These are phyloP conservation scores for Staurois parvus DNA, from an alignment of 2,797 vertebrate species.

Conservation along the genomic window DNA sequence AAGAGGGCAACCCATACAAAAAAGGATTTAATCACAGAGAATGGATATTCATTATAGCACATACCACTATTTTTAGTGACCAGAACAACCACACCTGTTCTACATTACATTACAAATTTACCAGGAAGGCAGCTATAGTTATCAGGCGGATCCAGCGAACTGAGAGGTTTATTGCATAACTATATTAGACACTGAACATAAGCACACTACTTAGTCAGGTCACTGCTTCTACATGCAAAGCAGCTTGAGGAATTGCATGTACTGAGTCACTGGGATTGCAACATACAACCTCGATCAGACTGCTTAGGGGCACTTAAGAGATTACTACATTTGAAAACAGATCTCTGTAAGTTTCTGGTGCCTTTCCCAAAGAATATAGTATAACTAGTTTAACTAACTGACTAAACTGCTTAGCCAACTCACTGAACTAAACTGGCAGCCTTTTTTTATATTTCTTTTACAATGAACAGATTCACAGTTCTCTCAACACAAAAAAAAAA, in stretches of 20 bases:
- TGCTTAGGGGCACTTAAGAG: neutral
- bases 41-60: too few species aligned
- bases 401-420: too few species aligned
- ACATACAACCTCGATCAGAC: neutral
- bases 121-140: neutral
- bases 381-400: neutral
- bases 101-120: neutral
- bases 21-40: too few species aligned
- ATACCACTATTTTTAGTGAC: too few species aligned
- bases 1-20: too few species aligned
- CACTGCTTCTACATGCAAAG: neutral
- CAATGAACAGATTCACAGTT: neutral
- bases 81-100: neutral
- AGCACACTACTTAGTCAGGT: neutral
- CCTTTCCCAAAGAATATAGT: neutral
- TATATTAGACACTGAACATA: neutral
- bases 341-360: neutral
- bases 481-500: neutral
- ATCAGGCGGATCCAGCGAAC: neutral
- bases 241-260: constrained; percentile 8
- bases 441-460: too few species aligned
- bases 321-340: constrained; percentile 14
- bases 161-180: neutral
- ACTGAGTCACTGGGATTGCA: constrained; percentile 36
- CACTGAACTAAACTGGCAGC: neutral